These are phyloP conservation scores for Pseudoatta argentina DNA, from an alignment of 1,140 invertebrate species.

Conservation along the genomic window DNA sequence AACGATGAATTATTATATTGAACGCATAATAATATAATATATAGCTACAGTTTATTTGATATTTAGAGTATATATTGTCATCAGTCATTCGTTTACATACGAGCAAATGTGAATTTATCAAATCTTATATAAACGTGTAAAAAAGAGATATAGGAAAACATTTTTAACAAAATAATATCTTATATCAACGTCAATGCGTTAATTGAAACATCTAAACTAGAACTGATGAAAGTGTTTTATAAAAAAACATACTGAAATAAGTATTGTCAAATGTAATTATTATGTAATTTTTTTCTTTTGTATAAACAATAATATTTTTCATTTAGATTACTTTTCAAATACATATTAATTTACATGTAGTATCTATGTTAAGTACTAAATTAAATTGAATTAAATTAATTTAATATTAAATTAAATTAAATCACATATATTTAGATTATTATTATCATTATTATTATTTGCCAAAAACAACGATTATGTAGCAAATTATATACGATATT, in stretches of 20 bases:
- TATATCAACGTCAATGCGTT: neutral
- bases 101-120: conserved; percentile 38
- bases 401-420: conserved; percentile 8
- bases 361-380: neutral
- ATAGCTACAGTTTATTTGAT: conserved; percentile 4
- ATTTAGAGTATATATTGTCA: neutral
- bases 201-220: conserved; percentile 24
- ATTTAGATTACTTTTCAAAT: neutral
- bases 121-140: conserved; percentile 28
- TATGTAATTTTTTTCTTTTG: neutral
- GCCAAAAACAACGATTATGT: neutral
- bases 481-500: neutral
- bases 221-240: neutral
- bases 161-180: conserved; percentile 22
- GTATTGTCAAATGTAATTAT: neutral
- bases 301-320: neutral
- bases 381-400: conserved; percentile 13
- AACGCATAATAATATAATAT: conserved; percentile 31
- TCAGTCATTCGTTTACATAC: conserved; percentile 1
- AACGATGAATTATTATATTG: neutral
- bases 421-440: neutral
- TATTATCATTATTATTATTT: conserved; percentile 3
- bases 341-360: neutral
- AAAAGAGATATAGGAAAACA: neutral
- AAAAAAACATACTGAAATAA: neutral